Evolutionary conservation across 2,113 vertebrate species (phyloP), one percentile per base, ranked within the genome.

Genomic region (Plecotus auritus): DNA sequence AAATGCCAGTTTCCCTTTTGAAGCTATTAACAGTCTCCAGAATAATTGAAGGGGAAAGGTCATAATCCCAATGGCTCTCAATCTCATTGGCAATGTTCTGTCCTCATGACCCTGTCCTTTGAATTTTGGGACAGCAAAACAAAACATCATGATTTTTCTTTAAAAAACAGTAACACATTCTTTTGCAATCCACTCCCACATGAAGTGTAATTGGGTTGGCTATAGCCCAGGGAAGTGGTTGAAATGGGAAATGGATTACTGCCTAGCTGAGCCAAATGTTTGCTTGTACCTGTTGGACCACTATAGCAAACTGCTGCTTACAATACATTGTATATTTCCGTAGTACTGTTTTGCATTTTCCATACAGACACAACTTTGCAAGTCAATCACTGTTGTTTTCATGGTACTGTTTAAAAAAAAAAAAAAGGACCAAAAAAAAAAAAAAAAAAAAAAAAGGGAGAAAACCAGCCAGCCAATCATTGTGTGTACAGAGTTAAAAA

Each of bases 251-350:
- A 98, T 98, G 98, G 98, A 98, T 98, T 99, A 98, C 99, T 99
- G 99, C 99, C 99, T 99, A 98, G 99, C 99, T 99, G 99, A 99
- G 99, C 99, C 99, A 99, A 98, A 98, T 95, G 98, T 99, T 98
- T 98, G 98, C 98, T 94, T 97, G 90, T 98, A 98, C 97, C 97
- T 98, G 97, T 98, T 98, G 98, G 98, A 98, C 98, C 99, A 99
- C 99, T 99, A 98, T 98, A 98, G 98, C 99, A 98, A 99, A 99
- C 98, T 98, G 99, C 99, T 99, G 99, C 98, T 99, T 99, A 98
- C 98, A 97, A 98, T 98, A 98, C 99, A 98, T 99, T 98, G 98
- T 81, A 95, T 98, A 98, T 99, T 98, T 98, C 98, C 97, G 95
- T 98, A 98, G 95, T 98, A 98, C 98, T 98, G 98, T 99, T 98